Percentiles rank a stretch among this genome's conserved stretches.
Evolutionary conservation across 2,888 invertebrate genomes (phyloP).

Genomic region (Plemyria rubiginata): DNA sequence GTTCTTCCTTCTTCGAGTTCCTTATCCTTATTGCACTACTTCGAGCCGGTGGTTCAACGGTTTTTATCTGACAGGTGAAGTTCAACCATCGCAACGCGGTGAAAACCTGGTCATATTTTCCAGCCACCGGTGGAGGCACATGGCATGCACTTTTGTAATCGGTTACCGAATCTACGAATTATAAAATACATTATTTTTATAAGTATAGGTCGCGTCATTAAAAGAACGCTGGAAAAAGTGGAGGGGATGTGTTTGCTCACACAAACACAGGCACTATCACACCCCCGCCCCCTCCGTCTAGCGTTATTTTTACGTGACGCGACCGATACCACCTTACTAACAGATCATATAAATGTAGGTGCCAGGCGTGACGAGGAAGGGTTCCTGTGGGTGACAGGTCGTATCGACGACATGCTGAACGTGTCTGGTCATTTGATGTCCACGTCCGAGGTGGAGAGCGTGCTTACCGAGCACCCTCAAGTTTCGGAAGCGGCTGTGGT

Average conservation of each 20-base stretch:
- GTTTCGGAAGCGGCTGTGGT: slow-evolving; percentile 98
- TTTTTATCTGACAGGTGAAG: neutral
- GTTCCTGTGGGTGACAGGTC: slow-evolving; percentile 97
- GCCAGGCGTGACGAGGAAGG: slow-evolving; percentile 96
- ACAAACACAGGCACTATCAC: too few species aligned
- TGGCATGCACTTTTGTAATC: neutral
- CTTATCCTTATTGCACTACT: neutral
- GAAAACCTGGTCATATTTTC: neutral
- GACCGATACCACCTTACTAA: too few species aligned
- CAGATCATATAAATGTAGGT: slow-evolving; percentile 82
- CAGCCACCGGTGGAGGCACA: neutral
- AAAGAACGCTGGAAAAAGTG: too few species aligned
- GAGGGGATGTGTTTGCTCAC: too few species aligned
- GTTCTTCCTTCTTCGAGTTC: neutral
- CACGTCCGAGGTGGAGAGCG: slow-evolving; percentile 96
- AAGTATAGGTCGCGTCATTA: too few species aligned
- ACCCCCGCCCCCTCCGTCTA: too few species aligned
- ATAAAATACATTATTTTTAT: neutral
- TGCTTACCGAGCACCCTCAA: slow-evolving; percentile 89
- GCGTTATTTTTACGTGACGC: too few species aligned
- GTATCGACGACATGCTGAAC: slow-evolving; percentile 99
- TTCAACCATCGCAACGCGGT: neutral
- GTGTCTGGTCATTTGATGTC: slow-evolving; percentile 99
- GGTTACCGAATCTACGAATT: neutral
- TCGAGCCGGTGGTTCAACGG: neutral